Conservation (phyloP, 1,140 invertebrate species). For the Dysdera silvatica region DNA sequence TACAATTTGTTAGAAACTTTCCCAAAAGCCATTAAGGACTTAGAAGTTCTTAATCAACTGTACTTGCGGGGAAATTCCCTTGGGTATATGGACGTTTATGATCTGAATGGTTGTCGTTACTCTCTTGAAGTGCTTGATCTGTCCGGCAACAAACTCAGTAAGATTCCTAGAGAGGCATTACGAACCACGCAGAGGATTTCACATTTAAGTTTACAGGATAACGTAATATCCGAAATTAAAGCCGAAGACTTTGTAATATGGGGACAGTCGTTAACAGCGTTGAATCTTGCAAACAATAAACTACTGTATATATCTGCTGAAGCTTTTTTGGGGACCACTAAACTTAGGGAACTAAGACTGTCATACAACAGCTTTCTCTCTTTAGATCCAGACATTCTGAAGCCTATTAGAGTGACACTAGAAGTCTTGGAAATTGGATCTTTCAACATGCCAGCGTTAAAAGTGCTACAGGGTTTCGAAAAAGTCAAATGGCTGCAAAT, state of each 20-base stretch:
- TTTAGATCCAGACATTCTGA: constrained; percentile 67
- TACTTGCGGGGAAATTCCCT: constrained; percentile 75
- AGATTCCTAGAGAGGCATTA: constrained; percentile 60
- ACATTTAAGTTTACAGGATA: constrained; percentile 79
- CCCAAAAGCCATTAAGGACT: constrained; percentile 51
- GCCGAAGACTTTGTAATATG: constrained; percentile 66
- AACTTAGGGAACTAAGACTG: constrained; percentile 72
- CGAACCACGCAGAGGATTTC: constrained; percentile 59
- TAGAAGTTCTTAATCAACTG: constrained; percentile 64
- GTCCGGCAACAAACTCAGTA: constrained; percentile 65
- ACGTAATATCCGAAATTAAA: constrained; percentile 65
- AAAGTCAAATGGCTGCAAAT: constrained; percentile 69
- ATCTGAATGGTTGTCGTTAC: constrained; percentile 67
- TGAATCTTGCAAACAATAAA: constrained; percentile 74
- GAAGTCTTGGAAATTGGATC: constrained; percentile 64
- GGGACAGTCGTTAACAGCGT: constrained; percentile 68
- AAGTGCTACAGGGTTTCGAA: constrained; percentile 55
- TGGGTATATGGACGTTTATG: constrained; percentile 60
- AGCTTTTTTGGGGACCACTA: constrained; percentile 59
- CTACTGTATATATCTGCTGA: constrained; percentile 63
- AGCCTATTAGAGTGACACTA: constrained; percentile 51
- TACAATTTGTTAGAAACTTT: constrained; percentile 36
- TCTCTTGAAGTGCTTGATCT: constrained; percentile 64
- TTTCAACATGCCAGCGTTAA: constrained; percentile 57
- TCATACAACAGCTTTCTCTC: constrained; percentile 78